Conservation (phyloP, 1,140 invertebrate species). For the Acromyrmex echinatior region DNA sequence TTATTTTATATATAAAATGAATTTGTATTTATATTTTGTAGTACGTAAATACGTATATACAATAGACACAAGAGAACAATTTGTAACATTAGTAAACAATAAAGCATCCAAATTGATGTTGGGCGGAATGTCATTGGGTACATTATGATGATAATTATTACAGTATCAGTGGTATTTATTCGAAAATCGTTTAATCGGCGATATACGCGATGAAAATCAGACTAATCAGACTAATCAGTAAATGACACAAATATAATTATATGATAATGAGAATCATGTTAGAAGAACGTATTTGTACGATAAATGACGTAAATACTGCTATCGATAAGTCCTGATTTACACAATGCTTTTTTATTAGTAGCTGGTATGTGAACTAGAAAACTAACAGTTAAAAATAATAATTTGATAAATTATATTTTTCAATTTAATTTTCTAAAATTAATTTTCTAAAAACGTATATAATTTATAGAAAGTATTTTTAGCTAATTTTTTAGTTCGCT, state of each 20-base stretch:
- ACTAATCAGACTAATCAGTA: not conserved
- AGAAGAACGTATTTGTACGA: not conserved
- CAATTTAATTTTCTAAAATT: too few species aligned
- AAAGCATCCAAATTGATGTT: not conserved
- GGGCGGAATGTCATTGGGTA: not conserved
- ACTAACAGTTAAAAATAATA: too few species aligned
- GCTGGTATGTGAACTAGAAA: too few species aligned
- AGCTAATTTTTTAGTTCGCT: too few species aligned
- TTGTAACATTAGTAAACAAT: not conserved
- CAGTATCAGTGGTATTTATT: slow-evolving; percentile 4
- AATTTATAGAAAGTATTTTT: too few species aligned
- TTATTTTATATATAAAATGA: not conserved
- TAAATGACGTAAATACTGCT: not conserved
- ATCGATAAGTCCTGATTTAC: not conserved
- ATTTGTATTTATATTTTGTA: not conserved
- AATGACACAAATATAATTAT: not conserved
- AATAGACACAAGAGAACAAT: not conserved
- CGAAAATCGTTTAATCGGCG: not conserved
- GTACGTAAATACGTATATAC: not conserved
- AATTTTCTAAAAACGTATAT: too few species aligned
- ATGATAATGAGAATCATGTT: not conserved
- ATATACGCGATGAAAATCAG: not conserved
- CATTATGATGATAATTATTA: not conserved
- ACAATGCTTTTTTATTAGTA: too few species aligned
- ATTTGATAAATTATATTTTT: too few species aligned